These are phyloP conservation scores for Exephanes ischioxanthus DNA, from an alignment of 2,888 invertebrate species.

Conservation along the genomic window DNA sequence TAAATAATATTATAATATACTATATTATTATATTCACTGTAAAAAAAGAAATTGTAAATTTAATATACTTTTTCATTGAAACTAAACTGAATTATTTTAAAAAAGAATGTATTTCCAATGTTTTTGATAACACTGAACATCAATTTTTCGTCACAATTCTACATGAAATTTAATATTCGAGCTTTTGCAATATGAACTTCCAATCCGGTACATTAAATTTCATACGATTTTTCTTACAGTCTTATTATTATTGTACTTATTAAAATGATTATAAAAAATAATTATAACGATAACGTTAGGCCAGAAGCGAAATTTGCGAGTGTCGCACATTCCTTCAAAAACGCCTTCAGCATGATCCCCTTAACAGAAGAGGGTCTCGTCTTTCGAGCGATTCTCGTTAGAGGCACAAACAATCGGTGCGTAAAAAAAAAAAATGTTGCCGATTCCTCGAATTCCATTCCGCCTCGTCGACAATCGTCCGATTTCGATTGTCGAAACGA, in stretches of 20 bases:
- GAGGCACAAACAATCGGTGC: slow-evolving; percentile 17
- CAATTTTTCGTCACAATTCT: too few species aligned
- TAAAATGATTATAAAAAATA: background rate
- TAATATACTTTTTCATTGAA: too few species aligned
- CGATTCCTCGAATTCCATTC: slow-evolving; percentile 33
- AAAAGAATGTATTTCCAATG: too few species aligned
- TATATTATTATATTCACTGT: too few species aligned
- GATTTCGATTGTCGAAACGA: slow-evolving; percentile 17
- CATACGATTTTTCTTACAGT: background rate
- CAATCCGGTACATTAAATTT: too few species aligned
- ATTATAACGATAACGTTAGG: background rate
- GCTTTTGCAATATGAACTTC: too few species aligned
- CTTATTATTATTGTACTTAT: too few species aligned
- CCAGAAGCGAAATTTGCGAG: background rate
- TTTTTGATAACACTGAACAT: too few species aligned
- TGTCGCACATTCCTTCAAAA: slow-evolving; percentile 16
- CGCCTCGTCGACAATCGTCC: slow-evolving; percentile 6
- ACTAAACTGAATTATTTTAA: too few species aligned
- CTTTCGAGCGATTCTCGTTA: slow-evolving; percentile 18
- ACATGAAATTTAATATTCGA: too few species aligned
- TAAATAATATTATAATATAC: too few species aligned
- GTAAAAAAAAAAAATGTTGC: slow-evolving; percentile 23
- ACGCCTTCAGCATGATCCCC: background rate
- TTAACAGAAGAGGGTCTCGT: background rate
- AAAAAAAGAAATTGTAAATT: too few species aligned